phyloP scores from a whole-genome alignment of 2,113 vertebrate species.

The Tympanuchus pallidicinctus region DNA sequence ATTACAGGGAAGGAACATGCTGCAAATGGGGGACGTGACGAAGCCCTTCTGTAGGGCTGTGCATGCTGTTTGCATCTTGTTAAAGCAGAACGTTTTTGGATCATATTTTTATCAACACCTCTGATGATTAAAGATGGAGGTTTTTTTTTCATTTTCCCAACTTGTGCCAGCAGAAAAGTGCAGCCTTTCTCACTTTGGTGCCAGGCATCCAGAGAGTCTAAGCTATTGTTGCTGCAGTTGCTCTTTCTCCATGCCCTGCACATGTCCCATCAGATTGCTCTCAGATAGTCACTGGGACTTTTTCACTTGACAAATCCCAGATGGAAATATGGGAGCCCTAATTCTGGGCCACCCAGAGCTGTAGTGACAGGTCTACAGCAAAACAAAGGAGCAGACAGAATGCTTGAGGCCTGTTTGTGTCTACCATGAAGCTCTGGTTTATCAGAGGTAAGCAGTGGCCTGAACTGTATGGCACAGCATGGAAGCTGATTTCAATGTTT shows the following conservation, averaged over 20 bases:
- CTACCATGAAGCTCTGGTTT: not conserved
- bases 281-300: accelerated
- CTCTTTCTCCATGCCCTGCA: not conserved
- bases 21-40: not conserved
- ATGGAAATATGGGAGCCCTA: not conserved
- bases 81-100: not conserved
- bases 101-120: accelerated
- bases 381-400: not conserved
- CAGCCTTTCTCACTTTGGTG: not conserved
- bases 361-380: not conserved
- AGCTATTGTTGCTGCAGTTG: not conserved
- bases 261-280: not conserved
- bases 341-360: not conserved
- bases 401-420: not conserved
- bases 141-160: not conserved
- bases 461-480: not conserved
- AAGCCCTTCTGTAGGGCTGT: not conserved
- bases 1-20: not conserved
- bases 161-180: not conserved
- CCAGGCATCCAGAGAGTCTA: not conserved
- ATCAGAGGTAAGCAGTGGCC: not conserved
- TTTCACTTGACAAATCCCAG: not conserved
- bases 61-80: not conserved
- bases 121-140: not conserved
- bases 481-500: not conserved